Evolutionary conservation across 2,888 invertebrate species (phyloP).

Genomic region (Cordilura impudica): DNA sequence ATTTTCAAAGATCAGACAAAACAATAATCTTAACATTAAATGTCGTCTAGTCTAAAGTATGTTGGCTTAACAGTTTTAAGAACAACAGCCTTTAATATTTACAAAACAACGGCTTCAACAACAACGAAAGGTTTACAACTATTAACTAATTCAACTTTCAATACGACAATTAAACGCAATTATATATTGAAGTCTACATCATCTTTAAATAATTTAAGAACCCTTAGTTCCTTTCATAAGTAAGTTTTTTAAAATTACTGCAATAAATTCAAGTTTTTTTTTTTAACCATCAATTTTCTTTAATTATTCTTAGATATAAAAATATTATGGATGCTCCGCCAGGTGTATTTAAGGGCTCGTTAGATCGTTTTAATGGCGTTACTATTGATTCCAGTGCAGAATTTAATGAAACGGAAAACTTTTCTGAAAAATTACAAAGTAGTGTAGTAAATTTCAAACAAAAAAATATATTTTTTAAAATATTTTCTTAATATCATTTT

Average conservation of each 20-base stretch:
- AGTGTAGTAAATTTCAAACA: conserved; percentile 66
- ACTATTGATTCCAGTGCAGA: conserved; percentile 84
- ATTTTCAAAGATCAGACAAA: neutral
- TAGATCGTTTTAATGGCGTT: conserved; percentile 86
- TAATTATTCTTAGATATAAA: conserved; percentile 35
- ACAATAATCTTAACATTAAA: conserved; percentile 38
- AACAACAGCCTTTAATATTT: conserved; percentile 25
- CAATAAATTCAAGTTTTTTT: neutral
- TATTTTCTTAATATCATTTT: conserved; percentile 70
- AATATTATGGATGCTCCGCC: conserved; percentile 69
- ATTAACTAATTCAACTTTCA: neutral
- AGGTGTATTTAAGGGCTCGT: conserved; percentile 78
- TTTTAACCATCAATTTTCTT: neutral
- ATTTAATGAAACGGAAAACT: conserved; percentile 78
- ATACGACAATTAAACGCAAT: conserved; percentile 9
- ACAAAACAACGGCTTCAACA: neutral
- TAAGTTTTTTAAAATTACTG: conserved; percentile 28
- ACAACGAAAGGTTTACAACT: neutral
- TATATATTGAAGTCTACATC: conserved; percentile 9
- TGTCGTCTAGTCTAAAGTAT: conserved; percentile 55
- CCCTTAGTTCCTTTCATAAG: conserved; percentile 46
- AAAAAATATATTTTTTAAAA: neutral
- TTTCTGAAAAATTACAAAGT: conserved; percentile 82
- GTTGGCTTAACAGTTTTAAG: conserved; percentile 43
- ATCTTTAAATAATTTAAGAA: neutral